Evolutionary conservation across 2,797 vertebrate genomes (phyloP), one percentile per base, ranked within the genome.

Genomic region (Halcyon badia): DNA sequence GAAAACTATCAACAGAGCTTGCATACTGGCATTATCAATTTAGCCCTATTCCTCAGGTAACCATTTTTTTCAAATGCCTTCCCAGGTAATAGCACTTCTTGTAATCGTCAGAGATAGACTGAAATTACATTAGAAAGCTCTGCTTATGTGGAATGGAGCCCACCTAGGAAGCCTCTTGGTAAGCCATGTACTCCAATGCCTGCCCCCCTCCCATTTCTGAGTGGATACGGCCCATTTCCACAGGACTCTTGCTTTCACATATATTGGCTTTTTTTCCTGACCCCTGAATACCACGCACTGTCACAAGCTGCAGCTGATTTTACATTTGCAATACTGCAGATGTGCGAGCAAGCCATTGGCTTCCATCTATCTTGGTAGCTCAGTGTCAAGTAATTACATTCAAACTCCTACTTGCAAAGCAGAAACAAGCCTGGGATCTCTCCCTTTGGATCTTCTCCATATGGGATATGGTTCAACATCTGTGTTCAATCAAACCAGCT

Each of bases 401-500:
- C 83, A 84, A 76, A 89, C 60, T 86, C 66, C 84, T 84, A 48
- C 61, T 79, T 94, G 94, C 84, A 97, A 96, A 96, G 89, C 93
- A 92, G 93, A 91, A 95, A 91, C 61, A 90, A 93, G 73, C 73
- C 78, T 1, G 70, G 71, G 37, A 92, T 92, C 82, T 77, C 85
- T 73, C 88, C 79, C 94, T 95, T 75, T 84, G 92, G 93, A 96
- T 96, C 97, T 96, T 95, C 97, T 91, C 96, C 97, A 95, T 82
- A 83, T 94, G 96, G 96, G 94, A 97, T 75, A 93, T 42, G 83
- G 96, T 82, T 97, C 97, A 98, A 98, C 98, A 98, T 98, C 98
- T 98, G 98, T 42, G 91, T 98, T 97, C 87, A 97, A 98, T 98
- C 97, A 98, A 93, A 92, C 89, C 96, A 91, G 96, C 92, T 97